phyloP scores from a whole-genome alignment of 2,113 vertebrate species.

The Zootoca vivipara region DNA sequence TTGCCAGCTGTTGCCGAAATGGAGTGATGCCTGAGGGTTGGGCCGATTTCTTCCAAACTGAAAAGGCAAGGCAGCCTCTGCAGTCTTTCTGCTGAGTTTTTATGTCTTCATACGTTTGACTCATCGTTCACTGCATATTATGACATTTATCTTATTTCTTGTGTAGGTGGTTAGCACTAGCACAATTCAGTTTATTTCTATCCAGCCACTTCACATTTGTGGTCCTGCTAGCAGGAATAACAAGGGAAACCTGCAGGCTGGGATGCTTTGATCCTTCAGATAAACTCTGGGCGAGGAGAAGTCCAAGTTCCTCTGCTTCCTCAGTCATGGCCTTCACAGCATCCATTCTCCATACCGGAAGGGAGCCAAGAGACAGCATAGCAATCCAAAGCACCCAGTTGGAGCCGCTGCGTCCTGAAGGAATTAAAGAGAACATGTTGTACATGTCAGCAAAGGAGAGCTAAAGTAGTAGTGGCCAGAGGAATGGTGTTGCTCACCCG shows the following conservation, averaged over 20 bases:
- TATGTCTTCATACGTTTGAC: neutral
- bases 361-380: neutral
- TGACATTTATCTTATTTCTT: neutral
- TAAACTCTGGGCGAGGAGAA: neutral
- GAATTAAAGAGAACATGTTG: neutral
- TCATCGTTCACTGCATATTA: neutral
- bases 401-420: neutral
- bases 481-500: too few relatives aligned
- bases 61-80: neutral
- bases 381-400: neutral
- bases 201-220: neutral
- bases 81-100: neutral
- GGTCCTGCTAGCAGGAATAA: neutral
- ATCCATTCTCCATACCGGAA: neutral
- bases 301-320: neutral
- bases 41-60: neutral
- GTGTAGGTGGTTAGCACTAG: neutral
- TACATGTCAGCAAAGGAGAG: neutral
- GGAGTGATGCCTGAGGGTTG: neutral
- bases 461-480: neutral
- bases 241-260: neutral
- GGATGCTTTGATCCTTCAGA: neutral
- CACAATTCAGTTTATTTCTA: neutral
- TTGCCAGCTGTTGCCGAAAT: conserved; percentile 20
- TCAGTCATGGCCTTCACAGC: neutral